Base-by-base conservation (phyloP, 2,113 vertebrate species). In the Apodemus speciosus region DNA sequence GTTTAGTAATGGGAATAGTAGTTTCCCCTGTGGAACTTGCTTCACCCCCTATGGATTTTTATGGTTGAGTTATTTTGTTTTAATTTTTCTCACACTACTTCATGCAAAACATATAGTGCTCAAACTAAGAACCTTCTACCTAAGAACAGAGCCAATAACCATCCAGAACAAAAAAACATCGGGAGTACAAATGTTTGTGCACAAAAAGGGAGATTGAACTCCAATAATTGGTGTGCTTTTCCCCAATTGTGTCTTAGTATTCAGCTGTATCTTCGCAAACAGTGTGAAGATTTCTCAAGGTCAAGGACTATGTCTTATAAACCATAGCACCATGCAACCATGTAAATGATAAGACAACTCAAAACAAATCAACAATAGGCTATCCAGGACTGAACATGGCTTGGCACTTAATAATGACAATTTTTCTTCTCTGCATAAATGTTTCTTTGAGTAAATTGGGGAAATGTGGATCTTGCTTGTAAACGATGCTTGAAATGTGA, bases 121-220 rank as follows among this genome's bases (percentile, higher is more conserved):
- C n/a, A 92, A 93, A 91, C 90, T 51, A 89, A 35, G 69, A 38
- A 91, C 15, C 25, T 77, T 91, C 64, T 80, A 3, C 69, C 64
- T n/a, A 83, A 15, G 27, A 51, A 6, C n/a, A 83, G 21, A 93
- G 79, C 83, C 46, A 92, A 69, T 64, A 86, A 91, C 60, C 46
- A 71, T 90, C 79, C 30, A 72, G 60, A 62, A 92, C 90, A 85
- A 16, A 89, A 89, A 90, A 88, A 60, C 72, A 75, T 76, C 40
- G 53, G 46, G 58, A 60, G 38, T 87, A 43, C 56, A 64, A 91
- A 84, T 53, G 38, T 35, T 13, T 93, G 56, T 3, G 4, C 66
- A 58, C 72, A 73, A 76, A 35, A 91, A 62, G 35, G 43, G 32
- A 89, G 69, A 20, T 1, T 1, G 23, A 53, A 16, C 27, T 89